A percentile compares a stretch with the other conserved stretches of the same genome.
Conservation (phyloP, 2,797 vertebrate genomes). For the Lateolabrax maculatus region DNA sequence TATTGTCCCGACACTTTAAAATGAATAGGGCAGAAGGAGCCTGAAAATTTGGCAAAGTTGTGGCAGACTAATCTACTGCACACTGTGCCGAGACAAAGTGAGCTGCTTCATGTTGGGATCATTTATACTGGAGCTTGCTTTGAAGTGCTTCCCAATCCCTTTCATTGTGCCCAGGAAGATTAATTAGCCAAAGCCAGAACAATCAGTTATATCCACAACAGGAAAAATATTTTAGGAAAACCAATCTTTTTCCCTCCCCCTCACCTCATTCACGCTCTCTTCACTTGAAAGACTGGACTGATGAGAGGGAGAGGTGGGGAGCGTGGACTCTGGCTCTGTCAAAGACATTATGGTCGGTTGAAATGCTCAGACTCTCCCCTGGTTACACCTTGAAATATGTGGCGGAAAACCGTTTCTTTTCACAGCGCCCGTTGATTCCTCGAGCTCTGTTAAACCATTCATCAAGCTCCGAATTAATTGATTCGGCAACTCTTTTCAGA, state of each 20-base stretch:
- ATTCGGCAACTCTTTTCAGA: slow-evolving; percentile 71
- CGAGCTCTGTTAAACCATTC: slow-evolving; percentile 64
- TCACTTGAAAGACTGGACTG: slow-evolving; percentile 66
- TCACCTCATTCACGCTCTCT: slow-evolving; percentile 58
- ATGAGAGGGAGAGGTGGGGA: slow-evolving; percentile 54
- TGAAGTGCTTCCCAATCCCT: slow-evolving; percentile 86
- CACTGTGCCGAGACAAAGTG: slow-evolving; percentile 81
- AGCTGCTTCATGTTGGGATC: slow-evolving; percentile 81
- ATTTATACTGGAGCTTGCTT: slow-evolving; percentile 81
- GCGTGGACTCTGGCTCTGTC: slow-evolving; percentile 63
- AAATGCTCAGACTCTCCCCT: slow-evolving; percentile 69
- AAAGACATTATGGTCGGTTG: slow-evolving; percentile 54
- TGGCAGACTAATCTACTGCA: slow-evolving; percentile 78
- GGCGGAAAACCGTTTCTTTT: slow-evolving; percentile 54
- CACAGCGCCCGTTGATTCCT: slow-evolving; percentile 50
- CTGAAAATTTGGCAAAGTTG: slow-evolving; percentile 74
- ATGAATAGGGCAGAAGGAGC: slow-evolving; percentile 55
- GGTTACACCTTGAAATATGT: slow-evolving; percentile 76
- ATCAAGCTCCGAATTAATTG: slow-evolving; percentile 67
- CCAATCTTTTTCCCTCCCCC: slow-evolving; percentile 70
- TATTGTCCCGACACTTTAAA: slow-evolving; percentile 70
- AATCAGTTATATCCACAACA: slow-evolving; percentile 88
- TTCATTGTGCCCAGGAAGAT: slow-evolving; percentile 86
- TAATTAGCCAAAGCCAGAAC: slow-evolving; percentile 87
- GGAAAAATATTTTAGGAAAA: slow-evolving; percentile 87